Base-by-base conservation (phyloP, 2,888 invertebrate genomes). In the Drosophila barbarae region DNA sequence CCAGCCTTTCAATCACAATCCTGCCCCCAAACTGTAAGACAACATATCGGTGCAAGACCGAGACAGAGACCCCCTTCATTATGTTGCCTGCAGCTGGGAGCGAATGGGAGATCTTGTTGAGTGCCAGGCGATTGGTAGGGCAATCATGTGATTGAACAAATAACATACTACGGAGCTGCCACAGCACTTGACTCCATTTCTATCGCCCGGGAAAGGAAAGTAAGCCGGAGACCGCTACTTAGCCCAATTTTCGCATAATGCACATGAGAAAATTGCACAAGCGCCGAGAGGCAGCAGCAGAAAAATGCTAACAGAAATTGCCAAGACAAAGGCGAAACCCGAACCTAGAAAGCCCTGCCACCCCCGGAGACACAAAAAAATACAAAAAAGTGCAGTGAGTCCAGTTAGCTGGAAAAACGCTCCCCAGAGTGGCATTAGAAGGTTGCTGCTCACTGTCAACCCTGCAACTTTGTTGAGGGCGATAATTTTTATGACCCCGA, bases 241-340 rank as follows among this genome's bases (percentile, higher is more conserved):
- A 79, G 79, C 79, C 79, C 79, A 79, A 77, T 83, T 79, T 68
- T 80, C 73, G 80, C 80, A 83, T 83, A 79, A 79, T 83, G 83
- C 84, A 81, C 81, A 78, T 75, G 74, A 82, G 75, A 69, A 70
- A 64, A 64, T 69, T 70, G 68, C 67, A 66, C 58, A 41, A 67
- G 47, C 49, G 54, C 61, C 51, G 38, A 55, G 38, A 60, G 68
- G 49, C 68, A 49, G 28, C 30, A 41, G 41, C 30, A 21, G 1
- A 47, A 47, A 47, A 77, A 72, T 75, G 82, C 79, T 74, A 69
- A 35, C 72, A 67, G 73, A 82, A 79, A 79, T 74, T 75, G 83
- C 75, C 79, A 79, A 61, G 61, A 51, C 61, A 63, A 61, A 61
- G 63, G 61, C 54, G 34, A 42, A 58, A 36, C 15, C 41, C 34